These are phyloP conservation scores for Halcyon smyrnensis DNA, from an alignment of 2,797 vertebrate genomes.

Conservation along the genomic window DNA sequence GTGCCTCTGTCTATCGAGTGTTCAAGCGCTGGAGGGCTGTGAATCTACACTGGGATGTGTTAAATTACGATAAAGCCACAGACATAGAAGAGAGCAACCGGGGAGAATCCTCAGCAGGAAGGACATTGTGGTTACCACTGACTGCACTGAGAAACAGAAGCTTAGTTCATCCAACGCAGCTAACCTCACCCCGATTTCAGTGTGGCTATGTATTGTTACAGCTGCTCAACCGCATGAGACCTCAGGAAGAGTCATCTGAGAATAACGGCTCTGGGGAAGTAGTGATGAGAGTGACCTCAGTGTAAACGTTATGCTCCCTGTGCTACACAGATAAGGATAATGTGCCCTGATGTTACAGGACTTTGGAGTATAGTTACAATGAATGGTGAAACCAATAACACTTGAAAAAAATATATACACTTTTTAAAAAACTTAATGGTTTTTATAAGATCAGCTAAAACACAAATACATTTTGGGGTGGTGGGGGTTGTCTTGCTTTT, in stretches of 20 bases:
- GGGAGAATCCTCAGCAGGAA: slow-evolving; percentile 81
- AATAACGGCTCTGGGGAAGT: slow-evolving; percentile 88
- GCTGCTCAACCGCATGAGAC: slow-evolving; percentile 82
- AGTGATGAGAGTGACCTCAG: slow-evolving; percentile 90
- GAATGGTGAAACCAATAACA: slow-evolving; percentile 76
- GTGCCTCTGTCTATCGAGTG: slow-evolving; percentile 91
- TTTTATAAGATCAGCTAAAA: slow-evolving; percentile 85
- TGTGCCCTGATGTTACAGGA: slow-evolving; percentile 22
- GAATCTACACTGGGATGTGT: slow-evolving; percentile 93
- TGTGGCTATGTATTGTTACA: slow-evolving; percentile 84
- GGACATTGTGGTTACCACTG: slow-evolving; percentile 86
- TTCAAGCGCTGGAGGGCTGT: slow-evolving; percentile 94
- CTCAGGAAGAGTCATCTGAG: slow-evolving; percentile 80
- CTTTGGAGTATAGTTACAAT: slow-evolving; percentile 75
- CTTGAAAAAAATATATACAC: slow-evolving; percentile 78
- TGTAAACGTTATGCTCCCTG: slow-evolving; percentile 76
- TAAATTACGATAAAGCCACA: slow-evolving; percentile 91
- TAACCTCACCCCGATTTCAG: slow-evolving; percentile 83
- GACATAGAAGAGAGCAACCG: slow-evolving; percentile 88
- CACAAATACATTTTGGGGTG: slow-evolving; percentile 82
- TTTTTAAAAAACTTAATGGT: slow-evolving; percentile 73
- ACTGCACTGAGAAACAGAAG: slow-evolving; percentile 82
- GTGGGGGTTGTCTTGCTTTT: slow-evolving; percentile 66
- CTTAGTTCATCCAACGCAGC: slow-evolving; percentile 83
- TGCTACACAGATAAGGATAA: slow-evolving; percentile 5